Conservation (phyloP, 2,888 invertebrate species). For the Drosophila affinis region DNA sequence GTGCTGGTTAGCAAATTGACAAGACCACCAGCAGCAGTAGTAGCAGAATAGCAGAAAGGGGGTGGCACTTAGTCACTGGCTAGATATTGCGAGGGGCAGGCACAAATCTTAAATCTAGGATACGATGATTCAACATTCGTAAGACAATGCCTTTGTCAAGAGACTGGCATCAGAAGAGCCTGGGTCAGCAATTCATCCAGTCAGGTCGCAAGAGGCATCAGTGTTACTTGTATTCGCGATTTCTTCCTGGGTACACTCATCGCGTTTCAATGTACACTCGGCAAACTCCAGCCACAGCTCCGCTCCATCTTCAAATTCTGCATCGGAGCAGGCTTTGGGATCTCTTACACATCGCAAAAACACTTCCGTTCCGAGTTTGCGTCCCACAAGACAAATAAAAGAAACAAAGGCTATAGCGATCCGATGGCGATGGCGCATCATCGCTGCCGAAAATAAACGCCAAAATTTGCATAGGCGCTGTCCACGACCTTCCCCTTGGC, state of each 20-base stretch:
- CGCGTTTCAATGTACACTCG: slow-evolving; percentile 50
- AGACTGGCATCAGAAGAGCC: too few relatives aligned
- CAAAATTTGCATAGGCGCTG: slow-evolving; percentile 26
- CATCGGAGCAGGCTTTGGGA: slow-evolving; percentile 2
- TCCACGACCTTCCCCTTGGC: slow-evolving; percentile 2
- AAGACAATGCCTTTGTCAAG: neutral
- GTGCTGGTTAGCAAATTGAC: slow-evolving; percentile 9
- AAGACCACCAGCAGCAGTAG: slow-evolving; percentile 1
- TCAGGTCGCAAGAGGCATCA: neutral
- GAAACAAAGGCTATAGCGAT: slow-evolving; percentile 6
- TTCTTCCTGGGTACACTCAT: slow-evolving; percentile 51
- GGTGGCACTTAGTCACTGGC: slow-evolving; percentile 4
- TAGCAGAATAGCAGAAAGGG: neutral
- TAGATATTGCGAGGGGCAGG: neutral
- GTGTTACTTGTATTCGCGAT: too few relatives aligned
- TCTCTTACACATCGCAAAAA: slow-evolving; percentile 74
- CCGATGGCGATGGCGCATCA: slow-evolving; percentile 25
- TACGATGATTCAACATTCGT: neutral
- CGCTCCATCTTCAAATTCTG: neutral
- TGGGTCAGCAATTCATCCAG: too few relatives aligned
- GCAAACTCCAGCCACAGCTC: slow-evolving; percentile 13
- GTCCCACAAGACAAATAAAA: slow-evolving; percentile 18
- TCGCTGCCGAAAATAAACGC: slow-evolving; percentile 59
- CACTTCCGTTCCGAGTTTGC: slow-evolving; percentile 69
- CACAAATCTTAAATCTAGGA: neutral